Evolutionary conservation across 1,140 invertebrate species (phyloP).

Genomic region (Bombus sibiricus): DNA sequence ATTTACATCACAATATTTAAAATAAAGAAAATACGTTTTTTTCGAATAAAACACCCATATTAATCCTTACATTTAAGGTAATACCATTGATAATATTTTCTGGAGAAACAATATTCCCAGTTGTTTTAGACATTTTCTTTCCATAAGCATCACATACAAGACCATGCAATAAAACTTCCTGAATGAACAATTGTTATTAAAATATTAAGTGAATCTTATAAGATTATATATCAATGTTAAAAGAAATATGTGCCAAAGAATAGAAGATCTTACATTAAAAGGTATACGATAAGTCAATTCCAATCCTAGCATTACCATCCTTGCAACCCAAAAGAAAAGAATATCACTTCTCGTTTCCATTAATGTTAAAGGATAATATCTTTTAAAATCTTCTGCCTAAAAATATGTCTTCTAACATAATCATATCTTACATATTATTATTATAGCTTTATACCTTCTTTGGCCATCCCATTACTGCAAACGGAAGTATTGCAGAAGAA

Average conservation of each 20-base stretch:
- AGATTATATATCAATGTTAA: too few species aligned
- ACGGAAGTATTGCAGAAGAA: constrained; percentile 96
- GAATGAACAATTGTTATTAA: constrained; percentile 37
- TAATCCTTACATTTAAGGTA: constrained; percentile 83
- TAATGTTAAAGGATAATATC: constrained; percentile 93
- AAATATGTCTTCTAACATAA: constrained; percentile 10
- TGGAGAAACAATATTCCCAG: constrained; percentile 98
- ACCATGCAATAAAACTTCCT: constrained; percentile 93
- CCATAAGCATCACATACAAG: constrained; percentile 97
- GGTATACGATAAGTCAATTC: constrained; percentile 93
- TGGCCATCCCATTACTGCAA: constrained; percentile 96
- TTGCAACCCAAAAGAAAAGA: constrained; percentile 98
- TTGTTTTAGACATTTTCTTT: constrained; percentile 99
- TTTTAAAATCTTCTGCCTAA: constrained; percentile 80
- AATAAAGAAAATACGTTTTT: not conserved
- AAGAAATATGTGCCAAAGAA: not conserved
- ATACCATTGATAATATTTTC: constrained; percentile 96
- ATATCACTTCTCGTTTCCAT: constrained; percentile 99
- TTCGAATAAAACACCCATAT: not conserved
- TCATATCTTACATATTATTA: not conserved
- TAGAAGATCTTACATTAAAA: constrained; percentile 85
- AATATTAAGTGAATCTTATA: too few species aligned
- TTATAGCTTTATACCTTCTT: constrained; percentile 82
- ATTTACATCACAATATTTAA: not conserved
- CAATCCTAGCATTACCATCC: constrained; percentile 97